A percentile compares a stretch with the other conserved stretches of the same genome.
Evolutionary conservation across 2,113 vertebrate species (phyloP).

Genomic region (Saguinus midas): DNA sequence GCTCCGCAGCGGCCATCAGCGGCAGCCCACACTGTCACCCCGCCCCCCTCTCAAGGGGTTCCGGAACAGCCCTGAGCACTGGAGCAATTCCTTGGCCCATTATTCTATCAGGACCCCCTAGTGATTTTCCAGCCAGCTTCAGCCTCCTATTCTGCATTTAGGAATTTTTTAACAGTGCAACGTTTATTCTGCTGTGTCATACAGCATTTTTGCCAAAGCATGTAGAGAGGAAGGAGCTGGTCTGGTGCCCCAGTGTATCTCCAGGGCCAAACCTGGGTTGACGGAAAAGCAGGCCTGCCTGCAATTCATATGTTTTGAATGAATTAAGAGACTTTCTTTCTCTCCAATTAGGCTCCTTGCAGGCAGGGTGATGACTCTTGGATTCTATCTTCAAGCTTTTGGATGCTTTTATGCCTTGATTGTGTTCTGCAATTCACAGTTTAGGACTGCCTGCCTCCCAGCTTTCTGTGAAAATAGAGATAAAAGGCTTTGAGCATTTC

Average conservation of each 20-base stretch:
- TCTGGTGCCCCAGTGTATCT: background rate
- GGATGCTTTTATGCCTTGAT: background rate
- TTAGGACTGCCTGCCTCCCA: background rate
- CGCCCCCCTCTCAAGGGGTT: background rate
- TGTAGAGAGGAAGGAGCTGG: background rate
- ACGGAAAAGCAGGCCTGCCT: background rate
- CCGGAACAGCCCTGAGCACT: background rate
- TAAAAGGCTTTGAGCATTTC: background rate
- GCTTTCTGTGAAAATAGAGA: background rate
- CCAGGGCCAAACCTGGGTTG: background rate
- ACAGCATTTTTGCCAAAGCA: slow-evolving; percentile 1
- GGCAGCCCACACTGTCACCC: slow-evolving; percentile 51
- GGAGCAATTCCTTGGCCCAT: background rate
- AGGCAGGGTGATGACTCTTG: background rate
- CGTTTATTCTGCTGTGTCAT: slow-evolving; percentile 70
- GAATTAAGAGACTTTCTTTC: background rate
- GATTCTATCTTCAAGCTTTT: background rate
- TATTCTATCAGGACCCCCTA: background rate
- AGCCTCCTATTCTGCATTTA: background rate
- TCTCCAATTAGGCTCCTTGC: background rate
- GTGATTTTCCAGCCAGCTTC: slow-evolving; percentile 25
- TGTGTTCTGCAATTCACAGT: background rate
- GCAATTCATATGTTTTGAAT: background rate
- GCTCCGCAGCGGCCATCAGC: slow-evolving; percentile 43
- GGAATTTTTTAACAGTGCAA: background rate